Evolutionary conservation across 2,888 invertebrate genomes (phyloP).

Genomic region (Dryadula phaetusa): DNA sequence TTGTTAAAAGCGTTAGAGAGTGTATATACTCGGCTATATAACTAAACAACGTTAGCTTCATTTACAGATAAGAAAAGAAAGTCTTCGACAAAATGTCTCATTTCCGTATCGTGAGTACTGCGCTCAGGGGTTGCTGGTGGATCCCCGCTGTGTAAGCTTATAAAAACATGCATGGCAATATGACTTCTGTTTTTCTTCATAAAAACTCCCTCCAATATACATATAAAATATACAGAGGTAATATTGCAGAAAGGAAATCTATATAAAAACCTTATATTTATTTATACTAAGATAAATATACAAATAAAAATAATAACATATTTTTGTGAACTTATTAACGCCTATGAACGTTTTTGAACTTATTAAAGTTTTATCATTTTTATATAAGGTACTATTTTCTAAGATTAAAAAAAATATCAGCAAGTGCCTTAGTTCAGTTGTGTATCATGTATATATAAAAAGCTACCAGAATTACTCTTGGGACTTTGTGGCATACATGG

Average conservation of each 20-base stretch:
- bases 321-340: too few relatives aligned
- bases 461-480: not conserved
- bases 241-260: not conserved
- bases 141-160: slow-evolving; percentile 5
- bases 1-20: not conserved
- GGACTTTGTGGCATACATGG: not conserved
- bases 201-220: not conserved
- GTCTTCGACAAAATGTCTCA: slow-evolving; percentile 4
- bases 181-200: not conserved
- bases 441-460: not conserved
- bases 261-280: not conserved
- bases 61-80: slow-evolving; percentile 7
- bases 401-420: too few relatives aligned
- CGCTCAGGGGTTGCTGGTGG: not conserved
- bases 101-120: slow-evolving; percentile 8
- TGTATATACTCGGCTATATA: not conserved
- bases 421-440: not conserved
- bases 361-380: not conserved
- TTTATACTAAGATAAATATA: not conserved
- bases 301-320: too few relatives aligned
- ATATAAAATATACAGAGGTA: not conserved
- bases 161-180: not conserved
- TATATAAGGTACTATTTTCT: too few relatives aligned
- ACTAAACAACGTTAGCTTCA: slow-evolving; percentile 2
- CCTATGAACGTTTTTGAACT: too few relatives aligned